Percentiles rank a stretch among this genome's conserved stretches.
These are phyloP conservation scores for Deroptyus accipitrinus DNA, from an alignment of 2,113 vertebrate species.

Conservation along the genomic window DNA sequence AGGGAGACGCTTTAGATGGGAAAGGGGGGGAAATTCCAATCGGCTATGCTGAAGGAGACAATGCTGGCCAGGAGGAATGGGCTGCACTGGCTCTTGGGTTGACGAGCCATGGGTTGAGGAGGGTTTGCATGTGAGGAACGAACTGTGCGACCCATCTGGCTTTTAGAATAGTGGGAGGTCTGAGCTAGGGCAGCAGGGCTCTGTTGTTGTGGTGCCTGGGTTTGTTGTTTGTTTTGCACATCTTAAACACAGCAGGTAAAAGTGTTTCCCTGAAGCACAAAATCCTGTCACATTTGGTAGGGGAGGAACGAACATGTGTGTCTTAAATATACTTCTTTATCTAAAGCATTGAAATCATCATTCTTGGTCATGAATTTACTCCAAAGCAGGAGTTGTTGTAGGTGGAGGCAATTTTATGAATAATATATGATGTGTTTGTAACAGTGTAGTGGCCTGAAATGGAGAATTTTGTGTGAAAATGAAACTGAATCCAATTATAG, in stretches of 20 bases:
- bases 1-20: not conserved
- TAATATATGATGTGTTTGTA: not conserved
- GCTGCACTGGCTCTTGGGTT: rapidly evolving
- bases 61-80: not conserved
- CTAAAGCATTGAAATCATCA: not conserved
- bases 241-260: not conserved
- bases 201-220: not conserved
- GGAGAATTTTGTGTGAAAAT: not conserved
- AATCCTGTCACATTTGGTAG: not conserved
- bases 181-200: not conserved
- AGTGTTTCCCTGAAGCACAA: not conserved
- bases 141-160: rapidly evolving
- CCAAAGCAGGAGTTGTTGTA: not conserved
- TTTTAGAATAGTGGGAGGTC: rapidly evolving
- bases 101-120: not conserved
- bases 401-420: not conserved
- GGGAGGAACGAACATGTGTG: not conserved
- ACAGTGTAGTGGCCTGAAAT: not conserved
- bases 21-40: rapidly evolving
- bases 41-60: rapidly evolving
- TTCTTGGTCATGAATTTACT: not conserved
- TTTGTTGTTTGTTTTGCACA: not conserved
- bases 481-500: not conserved
- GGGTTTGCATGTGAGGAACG: rapidly evolving
- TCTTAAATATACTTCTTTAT: not conserved